Percentiles rank a stretch among this genome's conserved stretches.
phyloP scores from a whole-genome alignment of 2,888 invertebrate species.

The Entomobrya proxima region DNA sequence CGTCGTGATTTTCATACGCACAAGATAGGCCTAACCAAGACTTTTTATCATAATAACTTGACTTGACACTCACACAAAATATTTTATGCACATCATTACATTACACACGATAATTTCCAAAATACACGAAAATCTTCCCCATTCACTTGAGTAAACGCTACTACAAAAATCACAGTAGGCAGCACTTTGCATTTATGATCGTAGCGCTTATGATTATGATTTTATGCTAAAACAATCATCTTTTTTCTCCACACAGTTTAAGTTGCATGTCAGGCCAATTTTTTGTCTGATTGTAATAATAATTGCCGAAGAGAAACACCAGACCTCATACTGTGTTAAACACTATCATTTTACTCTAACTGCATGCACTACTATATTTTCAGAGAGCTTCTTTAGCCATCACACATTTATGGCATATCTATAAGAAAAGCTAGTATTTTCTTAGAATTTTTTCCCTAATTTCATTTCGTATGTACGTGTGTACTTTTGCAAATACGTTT shows the following conservation, averaged over 20 bases:
- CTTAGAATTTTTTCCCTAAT: not conserved
- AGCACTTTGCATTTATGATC: not conserved
- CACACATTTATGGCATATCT: not conserved
- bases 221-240: not conserved
- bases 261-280: slow-evolving; percentile 52
- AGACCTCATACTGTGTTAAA: slow-evolving; percentile 54
- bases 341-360: slow-evolving; percentile 50
- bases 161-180: not conserved
- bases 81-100: not conserved
- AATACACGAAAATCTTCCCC: slow-evolving; percentile 2
- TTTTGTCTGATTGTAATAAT: slow-evolving; percentile 40
- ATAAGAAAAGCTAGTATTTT: not conserved
- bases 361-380: not conserved
- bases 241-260: not conserved
- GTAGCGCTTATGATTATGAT: not conserved
- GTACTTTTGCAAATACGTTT: not conserved
- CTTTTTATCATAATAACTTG: not conserved
- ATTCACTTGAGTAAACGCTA: not conserved
- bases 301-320: slow-evolving; percentile 43
- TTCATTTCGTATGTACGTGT: not conserved
- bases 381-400: too few relatives aligned
- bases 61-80: slow-evolving; percentile 30
- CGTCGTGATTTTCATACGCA: slow-evolving; percentile 9
- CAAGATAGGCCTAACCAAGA: not conserved
- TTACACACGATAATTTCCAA: not conserved